A percentile compares a stretch with the other conserved stretches of the same genome.
phyloP scores from a whole-genome alignment of 2,888 invertebrate species.

The Branchellion lobata region DNA sequence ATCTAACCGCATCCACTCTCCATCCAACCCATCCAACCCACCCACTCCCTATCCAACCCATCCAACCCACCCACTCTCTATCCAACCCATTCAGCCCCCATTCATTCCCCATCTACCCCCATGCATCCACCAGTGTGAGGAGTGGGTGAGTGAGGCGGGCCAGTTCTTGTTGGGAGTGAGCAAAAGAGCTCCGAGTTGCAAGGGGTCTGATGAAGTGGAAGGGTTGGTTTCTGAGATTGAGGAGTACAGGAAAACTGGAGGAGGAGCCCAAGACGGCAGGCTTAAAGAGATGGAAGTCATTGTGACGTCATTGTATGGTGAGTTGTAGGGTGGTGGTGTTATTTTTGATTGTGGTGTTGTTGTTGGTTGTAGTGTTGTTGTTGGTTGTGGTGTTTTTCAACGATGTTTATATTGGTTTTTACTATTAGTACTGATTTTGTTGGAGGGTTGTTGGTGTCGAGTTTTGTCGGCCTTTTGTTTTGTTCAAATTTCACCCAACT shows the following conservation, averaged over 20 bases:
- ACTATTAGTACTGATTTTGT: too few species aligned
- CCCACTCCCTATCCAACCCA: too few species aligned
- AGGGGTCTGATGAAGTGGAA: conserved; percentile 68
- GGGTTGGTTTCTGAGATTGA: conserved; percentile 71
- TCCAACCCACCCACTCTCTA: too few species aligned
- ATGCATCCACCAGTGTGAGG: conserved; percentile 70
- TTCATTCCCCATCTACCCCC: too few species aligned
- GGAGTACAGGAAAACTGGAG: conserved; percentile 72
- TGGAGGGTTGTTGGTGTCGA: too few species aligned
- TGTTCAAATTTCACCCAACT: too few species aligned
- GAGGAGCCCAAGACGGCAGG: conserved; percentile 70
- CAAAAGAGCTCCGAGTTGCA: conserved; percentile 69
- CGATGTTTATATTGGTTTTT: too few species aligned
- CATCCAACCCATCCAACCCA: too few species aligned
- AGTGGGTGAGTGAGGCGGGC: conserved; percentile 72
- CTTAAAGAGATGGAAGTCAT: conserved; percentile 68
- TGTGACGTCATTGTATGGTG: conserved; percentile 70
- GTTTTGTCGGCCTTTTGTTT: too few species aligned
- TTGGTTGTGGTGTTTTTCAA: background rate
- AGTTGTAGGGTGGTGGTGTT: too few species aligned
- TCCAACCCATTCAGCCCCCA: too few species aligned
- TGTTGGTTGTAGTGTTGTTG: background rate
- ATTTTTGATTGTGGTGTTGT: background rate
- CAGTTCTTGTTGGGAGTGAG: conserved; percentile 70
- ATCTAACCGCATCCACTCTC: too few species aligned